These are phyloP conservation scores for Tragopan temminckii DNA, from an alignment of 2,797 vertebrate genomes.

Conservation along the genomic window DNA sequence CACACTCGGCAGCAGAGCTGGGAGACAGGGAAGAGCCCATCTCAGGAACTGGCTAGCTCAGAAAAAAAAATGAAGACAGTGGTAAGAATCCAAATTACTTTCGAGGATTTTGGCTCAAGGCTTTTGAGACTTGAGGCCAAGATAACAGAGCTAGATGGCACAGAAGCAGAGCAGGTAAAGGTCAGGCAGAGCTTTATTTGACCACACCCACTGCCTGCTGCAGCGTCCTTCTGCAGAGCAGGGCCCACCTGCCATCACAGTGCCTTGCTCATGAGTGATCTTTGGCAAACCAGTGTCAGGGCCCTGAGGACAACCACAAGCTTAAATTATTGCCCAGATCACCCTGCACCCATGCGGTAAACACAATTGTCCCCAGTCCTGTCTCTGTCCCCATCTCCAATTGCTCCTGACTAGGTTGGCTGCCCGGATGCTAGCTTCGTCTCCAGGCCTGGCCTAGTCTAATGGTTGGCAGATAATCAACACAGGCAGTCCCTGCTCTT, in stretches of 20 bases:
- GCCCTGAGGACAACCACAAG: background rate
- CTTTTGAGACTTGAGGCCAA: slow-evolving; percentile 3
- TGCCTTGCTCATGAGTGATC: background rate
- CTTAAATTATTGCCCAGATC: background rate
- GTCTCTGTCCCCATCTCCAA: background rate
- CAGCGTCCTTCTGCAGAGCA: background rate
- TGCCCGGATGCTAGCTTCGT: fast-evolving
- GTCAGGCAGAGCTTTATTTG: background rate
- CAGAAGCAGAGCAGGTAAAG: slow-evolving; percentile 22
- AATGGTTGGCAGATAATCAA: background rate
- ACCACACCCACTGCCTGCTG: background rate
- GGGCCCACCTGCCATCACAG: background rate
- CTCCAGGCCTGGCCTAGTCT: background rate
- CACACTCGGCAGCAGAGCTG: fast-evolving
- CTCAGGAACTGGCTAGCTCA: background rate
- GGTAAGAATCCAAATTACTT: slow-evolving; percentile 62
- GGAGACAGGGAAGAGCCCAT: background rate
- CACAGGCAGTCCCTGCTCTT: background rate
- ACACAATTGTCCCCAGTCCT: background rate
- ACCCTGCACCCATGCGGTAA: background rate
- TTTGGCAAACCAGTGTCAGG: background rate
- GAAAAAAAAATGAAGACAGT: slow-evolving; percentile 15
- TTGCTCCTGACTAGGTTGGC: background rate
- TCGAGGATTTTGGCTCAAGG: background rate
- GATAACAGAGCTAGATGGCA: background rate